phyloP scores from a whole-genome alignment of 2,113 vertebrate genomes.

The Neoarius graeffei region DNA sequence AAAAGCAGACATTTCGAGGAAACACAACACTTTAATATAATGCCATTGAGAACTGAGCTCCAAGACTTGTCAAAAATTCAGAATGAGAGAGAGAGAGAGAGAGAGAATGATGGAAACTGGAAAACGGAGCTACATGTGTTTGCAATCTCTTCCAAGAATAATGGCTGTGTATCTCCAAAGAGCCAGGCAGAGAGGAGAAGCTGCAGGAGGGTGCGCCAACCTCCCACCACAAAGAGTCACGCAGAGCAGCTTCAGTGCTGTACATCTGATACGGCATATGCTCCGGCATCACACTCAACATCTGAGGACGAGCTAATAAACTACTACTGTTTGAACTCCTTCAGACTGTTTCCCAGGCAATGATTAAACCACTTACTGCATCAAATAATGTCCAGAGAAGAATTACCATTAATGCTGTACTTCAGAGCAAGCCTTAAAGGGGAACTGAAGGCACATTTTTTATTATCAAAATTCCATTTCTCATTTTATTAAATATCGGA shows the following conservation, averaged over 20 bases:
- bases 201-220: conserved; percentile 14
- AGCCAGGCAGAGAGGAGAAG: conserved; percentile 31
- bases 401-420: neutral
- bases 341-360: conserved; percentile 5
- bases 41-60: conserved; percentile 5
- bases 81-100: neutral
- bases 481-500: too few relatives aligned
- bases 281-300: conserved; percentile 1
- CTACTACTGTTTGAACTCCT: conserved; percentile 7
- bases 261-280: conserved; percentile 8
- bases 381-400: neutral
- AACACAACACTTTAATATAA: conserved; percentile 4
- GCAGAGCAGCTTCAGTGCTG: conserved; percentile 13
- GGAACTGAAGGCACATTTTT: too few relatives aligned
- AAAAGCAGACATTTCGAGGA: neutral
- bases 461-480: too few relatives aligned
- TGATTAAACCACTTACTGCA: neutral
- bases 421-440: neutral
- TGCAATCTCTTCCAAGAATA: conserved; percentile 26
- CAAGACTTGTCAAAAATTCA: conserved; percentile 18
- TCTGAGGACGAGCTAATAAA: conserved; percentile 25
- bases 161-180: conserved; percentile 47
- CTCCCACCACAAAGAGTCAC: conserved; percentile 34
- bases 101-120: neutral
- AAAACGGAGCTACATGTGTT: conserved; percentile 21